Base-by-base conservation (phyloP, 2,888 invertebrate genomes). In the Drosophila buzzatii region DNA sequence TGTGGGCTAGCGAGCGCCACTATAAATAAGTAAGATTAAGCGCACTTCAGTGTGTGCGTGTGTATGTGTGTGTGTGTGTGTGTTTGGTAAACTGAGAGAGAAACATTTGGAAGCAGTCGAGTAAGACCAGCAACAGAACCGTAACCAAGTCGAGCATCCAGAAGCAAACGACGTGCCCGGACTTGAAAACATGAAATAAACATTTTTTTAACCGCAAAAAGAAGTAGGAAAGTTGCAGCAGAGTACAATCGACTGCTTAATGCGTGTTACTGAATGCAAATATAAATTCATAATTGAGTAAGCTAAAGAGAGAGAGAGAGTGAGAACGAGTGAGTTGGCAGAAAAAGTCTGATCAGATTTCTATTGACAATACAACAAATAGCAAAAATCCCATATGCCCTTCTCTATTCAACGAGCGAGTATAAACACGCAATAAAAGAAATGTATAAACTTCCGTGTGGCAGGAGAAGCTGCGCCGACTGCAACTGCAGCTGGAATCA, bases 11-110 rank as follows among this genome's bases (percentile, higher is more conserved):
- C 66, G 66, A 58, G 60, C 27, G 53, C 64, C 64, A 71, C 77
- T 77, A 86, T 89, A 86, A 86, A 86, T 89, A 86, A 86, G 89
- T 89, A 86, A 85, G 88, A 86, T 87, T 89, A 86, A 86, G 90
- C 75, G 71, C 68, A 78, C 85, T 89, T 76, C 61, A 79, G 69
- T 62, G 45, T 73, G 39, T 49, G 33, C 33, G 37, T 20, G 23
- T 44, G 12, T 20, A 2, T 49, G 20, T 31, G 14, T 35, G n/a
- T 44, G 16, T 35, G 27, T 70, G 63, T 70, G 41, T 59, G 12
- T 51, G 55, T 66, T 60, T 68, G 73, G 73, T 65, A 52, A 66
- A 78, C 75, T 81, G 70, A 74, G 69, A 74, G 69, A 65, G 66
- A 57, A 74, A 68, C 74, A 78, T 68, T 57, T 69, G 56, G 65